These are phyloP conservation scores for Takifugu rubripes DNA, from an alignment of 2,797 vertebrate species.

Conservation along the genomic window DNA sequence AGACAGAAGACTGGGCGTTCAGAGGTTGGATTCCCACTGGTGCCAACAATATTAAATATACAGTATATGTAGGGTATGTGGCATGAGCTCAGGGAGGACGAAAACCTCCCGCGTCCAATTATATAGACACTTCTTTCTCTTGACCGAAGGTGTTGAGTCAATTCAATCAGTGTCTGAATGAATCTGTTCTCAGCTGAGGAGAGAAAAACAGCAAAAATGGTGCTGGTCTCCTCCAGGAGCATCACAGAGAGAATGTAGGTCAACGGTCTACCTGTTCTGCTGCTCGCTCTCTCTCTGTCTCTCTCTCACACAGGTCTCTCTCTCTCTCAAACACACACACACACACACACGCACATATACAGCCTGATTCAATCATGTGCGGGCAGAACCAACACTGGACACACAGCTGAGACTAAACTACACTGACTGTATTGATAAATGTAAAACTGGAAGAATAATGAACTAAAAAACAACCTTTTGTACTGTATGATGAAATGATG, in stretches of 20 bases:
- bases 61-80: background rate
- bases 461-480: no score
- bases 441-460: no score
- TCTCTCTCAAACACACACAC: background rate
- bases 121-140: no score
- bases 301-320: background rate
- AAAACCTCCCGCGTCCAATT: no score
- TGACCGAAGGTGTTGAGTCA: no score
- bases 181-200: constrained; percentile 30
- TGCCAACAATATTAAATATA: constrained; percentile 21
- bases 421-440: no score
- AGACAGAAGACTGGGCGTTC: no score
- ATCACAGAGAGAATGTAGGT: constrained; percentile 63
- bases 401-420: no score
- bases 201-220: constrained; percentile 15
- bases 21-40: constrained; percentile 5
- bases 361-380: background rate
- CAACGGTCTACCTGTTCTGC: constrained; percentile 52
- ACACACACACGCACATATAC: background rate
- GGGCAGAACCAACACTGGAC: background rate
- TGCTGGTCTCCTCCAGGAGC: constrained; percentile 33
- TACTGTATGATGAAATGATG: no score
- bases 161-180: background rate
- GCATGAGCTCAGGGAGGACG: no score
- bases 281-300: background rate